Evolutionary conservation across 1,140 invertebrate species (phyloP), one percentile per base, ranked within the genome.

Genomic region (Philotrypesis tridentata): DNA sequence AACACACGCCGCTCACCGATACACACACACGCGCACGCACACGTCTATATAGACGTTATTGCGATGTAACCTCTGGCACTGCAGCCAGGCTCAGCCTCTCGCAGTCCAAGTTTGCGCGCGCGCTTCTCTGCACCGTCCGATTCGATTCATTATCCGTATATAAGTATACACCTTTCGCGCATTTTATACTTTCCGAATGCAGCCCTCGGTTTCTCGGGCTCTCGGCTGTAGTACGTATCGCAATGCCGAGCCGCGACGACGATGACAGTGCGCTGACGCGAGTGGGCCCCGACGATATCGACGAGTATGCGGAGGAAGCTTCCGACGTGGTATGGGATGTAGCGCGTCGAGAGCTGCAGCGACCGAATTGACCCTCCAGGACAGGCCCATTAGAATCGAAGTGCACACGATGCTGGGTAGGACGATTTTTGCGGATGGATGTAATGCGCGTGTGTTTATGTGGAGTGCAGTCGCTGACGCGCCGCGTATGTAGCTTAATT

Each of bases 41-140:
- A 55, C 48, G 17, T 17, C 1, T 55, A 55, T 55, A 55, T 8
- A n/a, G 27, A 37, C 33, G 68, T 80, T 83, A 87, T 87, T 87
- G 85, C 87, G 85, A 85, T 85, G 85, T 86, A 87, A 89, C 86
- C 86, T 89, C 87, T 86, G 85, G 84, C 86, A 83, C 77, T 72
- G 80, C 79, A 23, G 70, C 70, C 33, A 72, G 43, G 29, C 1
- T 11, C 71, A 17, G 43, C 73, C 73, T 74, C 80, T 77, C 81
- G 89, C 84, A 86, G 87, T 85, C 87, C 85, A 70, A 55, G 48
- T n/a, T 55, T 55, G 48, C 48, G 48, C 48, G 48, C 48, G 21
- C 48, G 48, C n/a, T n/a, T n/a, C n/a, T n/a, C n/a, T n/a, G n/a
- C n/a, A n/a, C n/a, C n/a, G n/a, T n/a, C n/a, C n/a, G n/a, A n/a